A percentile compares a stretch with the other conserved stretches of the same genome.
Conservation (phyloP, 2,888 invertebrate genomes). For the Drosophila tripunctata region DNA sequence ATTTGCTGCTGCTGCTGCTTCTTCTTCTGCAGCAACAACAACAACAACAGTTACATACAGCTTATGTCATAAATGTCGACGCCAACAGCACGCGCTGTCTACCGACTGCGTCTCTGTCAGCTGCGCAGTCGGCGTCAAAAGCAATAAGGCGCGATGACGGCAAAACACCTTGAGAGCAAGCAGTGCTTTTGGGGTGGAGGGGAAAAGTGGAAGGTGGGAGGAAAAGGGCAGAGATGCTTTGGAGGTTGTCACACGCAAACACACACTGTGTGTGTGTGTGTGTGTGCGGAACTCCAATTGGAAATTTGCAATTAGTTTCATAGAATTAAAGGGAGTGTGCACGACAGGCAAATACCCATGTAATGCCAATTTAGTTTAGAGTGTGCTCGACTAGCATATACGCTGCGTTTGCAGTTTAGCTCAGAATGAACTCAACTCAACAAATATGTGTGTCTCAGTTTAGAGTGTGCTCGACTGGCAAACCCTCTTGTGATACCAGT, state of each 20-base stretch:
- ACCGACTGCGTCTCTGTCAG: slow-evolving; percentile 7
- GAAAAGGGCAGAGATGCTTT: no score
- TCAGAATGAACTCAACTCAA: no score
- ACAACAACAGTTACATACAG: no score
- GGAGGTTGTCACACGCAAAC: slow-evolving; percentile 8
- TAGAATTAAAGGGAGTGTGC: neutral
- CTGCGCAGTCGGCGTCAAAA: neutral
- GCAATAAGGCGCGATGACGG: no score
- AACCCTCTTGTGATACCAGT: no score
- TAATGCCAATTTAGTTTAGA: neutral
- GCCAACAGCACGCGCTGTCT: slow-evolving; percentile 2
- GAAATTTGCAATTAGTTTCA: neutral
- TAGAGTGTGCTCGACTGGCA: no score
- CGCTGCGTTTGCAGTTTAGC: neutral
- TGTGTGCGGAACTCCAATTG: slow-evolving; percentile 4
- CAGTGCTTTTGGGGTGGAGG: no score
- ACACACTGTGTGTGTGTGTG: neutral
- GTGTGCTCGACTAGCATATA: neutral
- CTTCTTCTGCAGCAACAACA: neutral
- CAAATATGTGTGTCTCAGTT: no score
- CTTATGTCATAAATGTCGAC: slow-evolving; percentile 20
- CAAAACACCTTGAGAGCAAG: no score
- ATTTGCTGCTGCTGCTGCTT: neutral
- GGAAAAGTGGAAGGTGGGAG: neutral
- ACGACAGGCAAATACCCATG: slow-evolving; percentile 4